phyloP scores from a whole-genome alignment of 1,140 invertebrate genomes.

The Bombus waltoni region DNA sequence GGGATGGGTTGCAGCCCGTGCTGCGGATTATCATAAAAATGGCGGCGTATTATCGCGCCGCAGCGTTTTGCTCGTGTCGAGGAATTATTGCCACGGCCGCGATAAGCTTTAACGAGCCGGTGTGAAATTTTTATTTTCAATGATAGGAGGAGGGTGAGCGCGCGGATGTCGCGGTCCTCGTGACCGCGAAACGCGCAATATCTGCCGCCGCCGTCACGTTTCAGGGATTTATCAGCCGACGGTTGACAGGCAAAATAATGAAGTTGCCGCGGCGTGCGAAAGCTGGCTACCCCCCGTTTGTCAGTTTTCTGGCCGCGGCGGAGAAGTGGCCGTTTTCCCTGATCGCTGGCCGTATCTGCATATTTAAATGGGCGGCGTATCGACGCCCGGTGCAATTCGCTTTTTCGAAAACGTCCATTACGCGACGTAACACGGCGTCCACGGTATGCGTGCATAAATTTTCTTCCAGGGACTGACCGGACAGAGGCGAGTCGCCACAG shows the following conservation, averaged over 20 bases:
- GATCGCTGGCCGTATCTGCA: background rate
- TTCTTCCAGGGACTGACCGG: background rate
- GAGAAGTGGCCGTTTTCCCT: slow-evolving; percentile 12
- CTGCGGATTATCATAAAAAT: slow-evolving; percentile 35
- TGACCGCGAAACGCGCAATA: slow-evolving; percentile 43
- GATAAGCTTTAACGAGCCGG: slow-evolving; percentile 36
- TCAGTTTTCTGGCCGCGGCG: background rate
- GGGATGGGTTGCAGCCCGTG: too few relatives aligned
- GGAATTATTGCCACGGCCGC: background rate
- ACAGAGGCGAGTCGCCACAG: background rate
- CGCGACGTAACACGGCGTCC: background rate
- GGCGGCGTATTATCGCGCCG: slow-evolving; percentile 21
- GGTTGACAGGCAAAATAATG: slow-evolving; percentile 48
- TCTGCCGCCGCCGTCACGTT: slow-evolving; percentile 28
- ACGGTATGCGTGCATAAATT: slow-evolving; percentile 18
- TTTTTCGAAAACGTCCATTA: slow-evolving; percentile 26
- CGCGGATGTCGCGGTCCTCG: background rate
- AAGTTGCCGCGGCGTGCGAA: slow-evolving; percentile 11
- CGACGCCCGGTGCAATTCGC: background rate
- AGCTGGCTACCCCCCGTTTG: background rate
- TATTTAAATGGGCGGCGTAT: slow-evolving; percentile 23
- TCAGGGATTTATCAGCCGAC: slow-evolving; percentile 36
- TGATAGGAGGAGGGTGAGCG: background rate
- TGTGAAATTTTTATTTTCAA: slow-evolving; percentile 30
- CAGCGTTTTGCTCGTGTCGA: background rate